Conservation (phyloP, 2,888 invertebrate genomes). For the Dryobotodes eremita region DNA sequence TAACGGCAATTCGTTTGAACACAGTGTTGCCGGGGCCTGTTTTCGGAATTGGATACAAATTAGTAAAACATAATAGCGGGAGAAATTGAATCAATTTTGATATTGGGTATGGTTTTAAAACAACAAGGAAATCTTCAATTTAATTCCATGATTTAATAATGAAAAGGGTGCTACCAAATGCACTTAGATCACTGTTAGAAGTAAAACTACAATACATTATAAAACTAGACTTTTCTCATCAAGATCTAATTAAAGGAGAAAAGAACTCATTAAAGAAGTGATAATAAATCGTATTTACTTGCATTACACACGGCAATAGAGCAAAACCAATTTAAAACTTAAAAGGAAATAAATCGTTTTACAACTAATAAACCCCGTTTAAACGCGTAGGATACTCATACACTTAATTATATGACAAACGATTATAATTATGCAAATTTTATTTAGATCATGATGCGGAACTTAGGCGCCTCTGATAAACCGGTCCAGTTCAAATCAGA, state of each 20-base stretch:
- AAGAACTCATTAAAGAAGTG: conserved; percentile 11
- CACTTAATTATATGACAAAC: conserved; percentile 53
- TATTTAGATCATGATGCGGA: conserved; percentile 77
- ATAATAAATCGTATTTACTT: conserved; percentile 4
- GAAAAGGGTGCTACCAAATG: not conserved
- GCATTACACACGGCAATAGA: conserved; percentile 1
- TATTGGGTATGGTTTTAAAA: not conserved
- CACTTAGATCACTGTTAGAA: not conserved
- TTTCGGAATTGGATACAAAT: conserved; percentile 51
- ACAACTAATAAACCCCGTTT: conserved; percentile 21
- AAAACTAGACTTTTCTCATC: not conserved
- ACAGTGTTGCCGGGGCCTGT: conserved; percentile 43
- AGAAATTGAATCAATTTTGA: conserved; percentile 15
- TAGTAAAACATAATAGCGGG: conserved; percentile 24
- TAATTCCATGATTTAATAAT: not conserved
- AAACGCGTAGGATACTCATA: conserved; percentile 44
- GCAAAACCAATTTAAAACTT: conserved; percentile 21
- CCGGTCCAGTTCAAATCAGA: conserved; percentile 71
- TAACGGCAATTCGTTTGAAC: conserved; percentile 69
- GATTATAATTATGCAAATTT: conserved; percentile 79
- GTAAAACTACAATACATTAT: not conserved
- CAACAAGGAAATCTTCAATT: not conserved
- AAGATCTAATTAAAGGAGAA: conserved; percentile 11
- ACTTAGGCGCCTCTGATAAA: conserved; percentile 73
- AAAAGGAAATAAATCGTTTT: conserved; percentile 23